Conservation (phyloP, 2,888 invertebrate genomes). For the Tricholauxania praeusta region DNA sequence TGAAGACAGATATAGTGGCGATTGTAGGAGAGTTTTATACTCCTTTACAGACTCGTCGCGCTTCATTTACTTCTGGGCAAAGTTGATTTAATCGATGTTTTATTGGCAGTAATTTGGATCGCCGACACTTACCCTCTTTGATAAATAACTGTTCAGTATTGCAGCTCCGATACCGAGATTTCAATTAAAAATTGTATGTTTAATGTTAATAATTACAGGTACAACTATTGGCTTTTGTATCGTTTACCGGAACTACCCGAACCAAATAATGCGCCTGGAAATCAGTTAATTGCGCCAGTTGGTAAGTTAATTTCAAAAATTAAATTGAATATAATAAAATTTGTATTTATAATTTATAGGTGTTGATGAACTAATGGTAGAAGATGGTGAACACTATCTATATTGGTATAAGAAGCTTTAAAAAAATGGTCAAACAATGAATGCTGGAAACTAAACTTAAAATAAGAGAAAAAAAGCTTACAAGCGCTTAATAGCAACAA, state of each 20-base stretch:
- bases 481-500: constrained; percentile 9
- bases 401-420: constrained; percentile 95
- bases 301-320: constrained; percentile 71
- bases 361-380: constrained; percentile 87
- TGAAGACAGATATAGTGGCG: no score
- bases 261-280: constrained; percentile 84
- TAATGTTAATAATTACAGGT: constrained; percentile 68
- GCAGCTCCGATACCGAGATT: no score
- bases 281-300: constrained; percentile 88
- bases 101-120: no score
- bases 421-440: constrained; percentile 53
- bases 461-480: neutral
- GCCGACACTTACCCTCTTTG: rapidly evolving
- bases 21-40: no score
- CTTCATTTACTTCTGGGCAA: no score
- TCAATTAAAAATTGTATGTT: no score
- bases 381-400: constrained; percentile 89
- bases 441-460: constrained; percentile 14
- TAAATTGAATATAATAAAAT: neutral
- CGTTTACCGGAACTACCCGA: constrained; percentile 84
- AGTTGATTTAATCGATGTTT: no score
- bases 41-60: no score
- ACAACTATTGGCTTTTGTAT: constrained; percentile 91
- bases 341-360: constrained; percentile 67
- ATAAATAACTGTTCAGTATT: no score